Evolutionary conservation across 2,888 invertebrate species (phyloP).

Genomic region (Eupithecia dodoneata): DNA sequence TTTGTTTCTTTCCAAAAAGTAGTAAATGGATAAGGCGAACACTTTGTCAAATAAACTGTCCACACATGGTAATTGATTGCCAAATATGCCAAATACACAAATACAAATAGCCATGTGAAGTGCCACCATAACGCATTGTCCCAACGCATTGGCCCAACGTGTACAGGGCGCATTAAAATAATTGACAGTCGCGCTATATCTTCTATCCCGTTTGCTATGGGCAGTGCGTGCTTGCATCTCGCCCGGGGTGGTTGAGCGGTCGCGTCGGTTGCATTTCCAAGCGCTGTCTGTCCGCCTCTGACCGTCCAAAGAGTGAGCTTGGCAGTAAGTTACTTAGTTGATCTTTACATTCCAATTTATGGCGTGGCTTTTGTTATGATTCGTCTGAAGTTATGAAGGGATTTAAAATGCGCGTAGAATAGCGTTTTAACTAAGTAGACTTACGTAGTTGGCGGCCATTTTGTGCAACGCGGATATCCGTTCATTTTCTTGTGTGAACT

Average conservation of each 20-base stretch:
- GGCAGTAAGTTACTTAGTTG: conserved; percentile 12
- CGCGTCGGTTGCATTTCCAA: background rate
- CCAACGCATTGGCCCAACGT: too few relatives aligned
- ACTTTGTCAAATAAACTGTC: too few relatives aligned
- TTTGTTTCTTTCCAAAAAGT: too few relatives aligned
- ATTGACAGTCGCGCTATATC: background rate
- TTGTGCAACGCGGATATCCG: background rate
- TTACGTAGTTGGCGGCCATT: background rate
- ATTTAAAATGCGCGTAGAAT: background rate
- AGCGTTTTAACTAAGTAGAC: background rate
- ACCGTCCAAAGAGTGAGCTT: background rate
- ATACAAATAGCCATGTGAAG: too few relatives aligned
- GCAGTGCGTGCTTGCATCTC: conserved; percentile 27
- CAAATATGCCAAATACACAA: too few relatives aligned
- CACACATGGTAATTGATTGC: too few relatives aligned
- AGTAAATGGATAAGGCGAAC: too few relatives aligned
- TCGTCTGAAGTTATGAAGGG: background rate
- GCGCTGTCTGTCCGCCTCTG: background rate
- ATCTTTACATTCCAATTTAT: background rate
- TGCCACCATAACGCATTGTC: too few relatives aligned
- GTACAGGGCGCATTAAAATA: too few relatives aligned
- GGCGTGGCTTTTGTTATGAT: background rate
- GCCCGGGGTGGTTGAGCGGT: background rate
- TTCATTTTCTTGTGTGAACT: background rate
- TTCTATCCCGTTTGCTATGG: background rate